Evolutionary conservation across 2,797 vertebrate species (phyloP), one percentile per base, ranked within the genome.

Genomic region (Euphonia xanthogaster): DNA sequence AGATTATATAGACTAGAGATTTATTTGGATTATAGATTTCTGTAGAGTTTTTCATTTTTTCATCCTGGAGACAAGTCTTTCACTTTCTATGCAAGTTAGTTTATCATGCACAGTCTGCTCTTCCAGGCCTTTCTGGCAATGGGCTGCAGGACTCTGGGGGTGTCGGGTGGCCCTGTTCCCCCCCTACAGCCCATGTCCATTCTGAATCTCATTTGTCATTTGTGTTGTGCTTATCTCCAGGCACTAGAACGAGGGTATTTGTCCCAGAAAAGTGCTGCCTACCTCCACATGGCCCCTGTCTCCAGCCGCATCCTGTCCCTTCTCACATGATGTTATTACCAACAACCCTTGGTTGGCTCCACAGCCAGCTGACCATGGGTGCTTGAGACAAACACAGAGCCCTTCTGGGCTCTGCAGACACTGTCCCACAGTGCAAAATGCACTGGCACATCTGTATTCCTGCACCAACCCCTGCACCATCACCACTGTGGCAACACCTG

Each of bases 361-460:
- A 28, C 22, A 48, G 62, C 31, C 47, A 17, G 16, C 19, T 31
- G 48, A 33, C 27, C 11, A 1, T 10, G 47, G 40, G 22, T 74
- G 48, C 24, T 48, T 28, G 42, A 50, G 27, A 37, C 12, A 54
- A 3, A 14, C 42, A 48, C 23, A 14, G 1, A 3, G 23, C 19
- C 19, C 11, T 42, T 28, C 77, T 74, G 54, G 61, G 19, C 47
- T 24, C 40, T 12, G 28, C 40, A 89, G 28, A 30, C 3, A 1
- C 35, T 14, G 15, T 2, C 31, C 60, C 47, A 4, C 23, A 7
- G 16, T 28, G 62, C 68, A 39, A 22, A 75, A 27, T 0, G 0
- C 31, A 31, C 23, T 18, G 5, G 5, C 18, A 6, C 63, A 18
- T 14, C 4, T 23, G 48, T 45, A 12, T 8, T 47, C 68, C 35